These are phyloP conservation scores for Trematomus bernacchii DNA, from an alignment of 2,797 vertebrate genomes.

Conservation along the genomic window DNA sequence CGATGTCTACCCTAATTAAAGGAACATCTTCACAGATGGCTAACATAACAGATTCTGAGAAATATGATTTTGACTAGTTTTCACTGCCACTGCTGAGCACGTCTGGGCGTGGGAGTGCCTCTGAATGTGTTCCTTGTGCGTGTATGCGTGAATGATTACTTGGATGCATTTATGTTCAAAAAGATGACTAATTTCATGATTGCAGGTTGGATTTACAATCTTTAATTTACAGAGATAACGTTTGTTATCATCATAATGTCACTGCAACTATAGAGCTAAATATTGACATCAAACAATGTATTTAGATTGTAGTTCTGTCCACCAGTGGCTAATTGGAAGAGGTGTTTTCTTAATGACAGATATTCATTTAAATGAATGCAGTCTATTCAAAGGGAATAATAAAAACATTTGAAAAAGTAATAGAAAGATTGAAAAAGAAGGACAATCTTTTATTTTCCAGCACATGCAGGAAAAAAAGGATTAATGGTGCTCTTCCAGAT, in stretches of 20 bases:
- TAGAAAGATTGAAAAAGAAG: not conserved
- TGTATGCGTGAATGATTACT: slow-evolving; percentile 7
- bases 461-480: not conserved
- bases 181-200: not conserved
- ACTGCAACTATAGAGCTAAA: not conserved
- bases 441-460: slow-evolving; percentile 1
- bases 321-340: not conserved
- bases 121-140: slow-evolving; percentile 17
- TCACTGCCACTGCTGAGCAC: slow-evolving; percentile 23
- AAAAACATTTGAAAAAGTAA: slow-evolving; percentile 2
- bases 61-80: slow-evolving; percentile 57
- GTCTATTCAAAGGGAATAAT: not conserved
- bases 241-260: not conserved
- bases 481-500: not conserved
- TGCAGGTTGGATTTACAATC: not conserved
- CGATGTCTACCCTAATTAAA: slow-evolving; percentile 72
- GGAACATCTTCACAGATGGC: slow-evolving; percentile 67
- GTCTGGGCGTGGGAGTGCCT: slow-evolving; percentile 28
- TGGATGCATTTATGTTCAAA: not conserved
- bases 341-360: not conserved
- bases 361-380: not conserved
- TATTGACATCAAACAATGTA: not conserved
- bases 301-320: not conserved
- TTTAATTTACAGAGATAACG: not conserved
- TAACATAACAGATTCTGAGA: slow-evolving; percentile 38